These are phyloP conservation scores for Nymphalis urticae DNA, from an alignment of 2,888 invertebrate species.

Conservation along the genomic window DNA sequence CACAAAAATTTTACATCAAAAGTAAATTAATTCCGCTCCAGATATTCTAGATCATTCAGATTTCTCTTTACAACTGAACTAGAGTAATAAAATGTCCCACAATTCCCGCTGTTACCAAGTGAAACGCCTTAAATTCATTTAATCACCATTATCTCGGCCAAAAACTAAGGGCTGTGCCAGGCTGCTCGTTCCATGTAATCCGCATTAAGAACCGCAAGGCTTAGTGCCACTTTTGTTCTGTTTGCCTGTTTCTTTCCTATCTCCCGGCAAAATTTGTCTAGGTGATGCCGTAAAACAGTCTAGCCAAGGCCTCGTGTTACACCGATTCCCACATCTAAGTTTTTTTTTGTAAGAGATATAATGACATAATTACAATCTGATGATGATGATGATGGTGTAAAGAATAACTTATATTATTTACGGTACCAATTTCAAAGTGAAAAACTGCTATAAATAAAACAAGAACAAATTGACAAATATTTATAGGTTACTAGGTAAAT, in stretches of 20 bases:
- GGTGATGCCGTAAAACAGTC: conserved; percentile 74
- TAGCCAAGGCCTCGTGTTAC: conserved; percentile 51
- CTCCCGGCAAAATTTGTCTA: conserved; percentile 77
- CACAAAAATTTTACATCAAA: conserved; percentile 19
- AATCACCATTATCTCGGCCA: conserved; percentile 66
- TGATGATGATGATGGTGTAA: no score
- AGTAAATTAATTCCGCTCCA: conserved; percentile 32
- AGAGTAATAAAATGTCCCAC: conserved; percentile 42
- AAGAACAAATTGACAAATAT: no score
- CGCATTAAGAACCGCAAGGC: conserved; percentile 68
- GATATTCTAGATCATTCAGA: conserved; percentile 37
- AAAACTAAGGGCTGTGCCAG: conserved; percentile 60
- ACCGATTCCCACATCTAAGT: conserved; percentile 42
- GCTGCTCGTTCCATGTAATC: conserved; percentile 67
- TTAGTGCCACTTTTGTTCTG: conserved; percentile 70
- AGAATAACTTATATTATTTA: no score
- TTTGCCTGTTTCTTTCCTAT: conserved; percentile 79
- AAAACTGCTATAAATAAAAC: no score
- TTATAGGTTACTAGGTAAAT: no score
- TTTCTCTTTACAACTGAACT: conserved; percentile 40
- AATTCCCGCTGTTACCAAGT: conserved; percentile 37
- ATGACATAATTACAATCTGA: no score
- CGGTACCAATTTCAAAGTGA: no score
- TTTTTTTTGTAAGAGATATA: background rate
- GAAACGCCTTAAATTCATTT: conserved; percentile 62